Evolutionary conservation across 2,888 invertebrate genomes (phyloP), one percentile per base, ranked within the genome.

Genomic region (Hydroisotoma schaefferi): DNA sequence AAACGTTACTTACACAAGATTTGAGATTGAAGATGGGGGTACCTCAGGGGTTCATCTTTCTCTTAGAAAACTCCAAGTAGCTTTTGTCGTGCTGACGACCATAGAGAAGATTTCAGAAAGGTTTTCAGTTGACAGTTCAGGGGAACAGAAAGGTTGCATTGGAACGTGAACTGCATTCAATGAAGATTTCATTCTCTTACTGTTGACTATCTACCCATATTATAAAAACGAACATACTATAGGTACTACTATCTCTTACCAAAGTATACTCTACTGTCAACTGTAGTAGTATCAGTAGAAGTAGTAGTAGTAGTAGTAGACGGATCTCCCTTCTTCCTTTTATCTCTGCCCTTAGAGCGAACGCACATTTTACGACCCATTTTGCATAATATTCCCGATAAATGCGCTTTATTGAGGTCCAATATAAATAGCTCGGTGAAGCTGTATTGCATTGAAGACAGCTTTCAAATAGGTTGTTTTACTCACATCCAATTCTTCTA

Each of bases 351-450:
- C 49, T 49, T 40, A 53, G 49, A 60, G 60, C 53, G 55, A 62
- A 49, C 48, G 54, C 48, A 59, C 59, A 59, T 59, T 59, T 59
- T 61, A 65, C 57, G 58, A 58, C 55, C 55, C 60, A 62, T 60
- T 66, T 66, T 66, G 66, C 66, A 66, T 66, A 66, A 66, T 60
- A 60, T 52, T 60, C 52, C 59, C 56, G 63, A 63, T 66, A 66
- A 63, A 66, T 66, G 61, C 48, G 58, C 57, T 63, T 59, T 65
- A 65, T 65, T 61, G 61, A 62, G 59, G 65, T 59, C 59, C 65
- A 65, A 60, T 60, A 54, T 48, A 54, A 59, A 59, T 48, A 44
- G 40, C 27, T 43, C 12, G 46, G 46, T 46, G n/a, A n/a, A n/a
- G n/a, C n/a, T n/a, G n/a, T n/a, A n/a, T n/a, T n/a, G n/a, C n/a